These are phyloP conservation scores for Macrosteles quadrilineatus DNA, from an alignment of 1,140 invertebrate genomes.

Conservation along the genomic window DNA sequence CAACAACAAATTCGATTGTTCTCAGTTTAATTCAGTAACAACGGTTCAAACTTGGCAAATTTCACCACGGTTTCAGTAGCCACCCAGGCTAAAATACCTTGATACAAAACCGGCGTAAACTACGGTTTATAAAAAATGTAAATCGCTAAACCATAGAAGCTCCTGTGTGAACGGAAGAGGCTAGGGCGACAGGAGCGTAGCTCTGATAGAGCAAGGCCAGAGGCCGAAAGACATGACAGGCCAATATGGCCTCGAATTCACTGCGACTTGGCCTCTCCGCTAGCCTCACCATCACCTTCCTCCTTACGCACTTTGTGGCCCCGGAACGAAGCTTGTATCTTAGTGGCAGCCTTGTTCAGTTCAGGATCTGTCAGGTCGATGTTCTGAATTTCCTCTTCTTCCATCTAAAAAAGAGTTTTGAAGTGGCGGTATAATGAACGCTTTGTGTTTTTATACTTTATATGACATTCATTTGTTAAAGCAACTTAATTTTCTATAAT, in stretches of 20 bases:
- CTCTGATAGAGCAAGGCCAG: not conserved
- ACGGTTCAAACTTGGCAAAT: not conserved
- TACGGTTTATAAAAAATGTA: conserved; percentile 8
- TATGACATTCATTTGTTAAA: too few relatives aligned
- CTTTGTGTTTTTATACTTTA: too few relatives aligned
- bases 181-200: not conserved
- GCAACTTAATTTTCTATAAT: too few relatives aligned
- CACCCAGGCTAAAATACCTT: conserved; percentile 3
- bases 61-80: not conserved
- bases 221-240: not conserved
- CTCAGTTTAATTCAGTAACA: not conserved
- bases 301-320: conserved; percentile 88
- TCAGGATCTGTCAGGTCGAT: conserved; percentile 84
- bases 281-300: conserved; percentile 38
- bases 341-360: conserved; percentile 86
- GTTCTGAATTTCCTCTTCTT: conserved; percentile 65
- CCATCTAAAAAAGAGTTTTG: not conserved
- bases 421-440: too few relatives aligned
- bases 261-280: not conserved
- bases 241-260: not conserved
- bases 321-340: conserved; percentile 91
- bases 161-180: not conserved
- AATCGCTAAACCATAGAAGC: not conserved
- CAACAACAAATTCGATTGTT: conserved; percentile 11
- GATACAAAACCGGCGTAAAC: conserved; percentile 10